Base-by-base conservation (phyloP, 2,888 invertebrate genomes). In the Diaphora mendica region DNA sequence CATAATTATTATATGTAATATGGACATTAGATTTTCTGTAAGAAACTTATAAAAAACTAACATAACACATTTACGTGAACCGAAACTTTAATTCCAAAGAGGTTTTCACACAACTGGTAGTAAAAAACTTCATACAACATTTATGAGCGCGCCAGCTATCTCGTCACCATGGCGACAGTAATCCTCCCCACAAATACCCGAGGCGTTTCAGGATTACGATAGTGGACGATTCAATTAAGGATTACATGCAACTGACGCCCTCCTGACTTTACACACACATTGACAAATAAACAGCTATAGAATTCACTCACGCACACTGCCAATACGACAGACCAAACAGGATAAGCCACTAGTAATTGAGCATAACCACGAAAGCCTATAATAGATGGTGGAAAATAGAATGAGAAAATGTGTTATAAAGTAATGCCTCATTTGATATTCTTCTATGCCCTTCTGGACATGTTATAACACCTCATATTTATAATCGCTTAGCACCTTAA, bases 141-240 rank as follows among this genome's bases (percentile, higher is more conserved):
- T 81, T 83, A 84, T 82, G 79, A 77, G 81, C 78, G 78, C 71
- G 75, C 66, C 73, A 77, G 77, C 79, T 86, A 89, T 88, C 86
- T 73, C 71, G 86, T 86, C 77, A 59, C 77, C 73, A 88, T 88
- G 85, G 82, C 67, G 77, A 91, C 72, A 11, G 33, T 84, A 80
- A 82, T 83, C 82, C 80, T 74, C 77, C 72, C 82, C 42, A 81
- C 72, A 82, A 82, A 84, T 75, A 33, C 55, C 39, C 75, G 71
- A 72, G 69, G 68, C 69, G 77, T 76, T 74, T 76, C 64, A 80
- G 77, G 80, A 83, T 83, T 83, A 83, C 69, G 3, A 65, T 44
- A 73, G 70, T 39, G 64, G 72, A 79, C 77, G 82, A 77, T 81
- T 82, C 79, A 79, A 83, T 83, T 77, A 79, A 70, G 68, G 66